phyloP scores from a whole-genome alignment of 2,797 vertebrate genomes.

The Otolemur crassicaudatus region DNA sequence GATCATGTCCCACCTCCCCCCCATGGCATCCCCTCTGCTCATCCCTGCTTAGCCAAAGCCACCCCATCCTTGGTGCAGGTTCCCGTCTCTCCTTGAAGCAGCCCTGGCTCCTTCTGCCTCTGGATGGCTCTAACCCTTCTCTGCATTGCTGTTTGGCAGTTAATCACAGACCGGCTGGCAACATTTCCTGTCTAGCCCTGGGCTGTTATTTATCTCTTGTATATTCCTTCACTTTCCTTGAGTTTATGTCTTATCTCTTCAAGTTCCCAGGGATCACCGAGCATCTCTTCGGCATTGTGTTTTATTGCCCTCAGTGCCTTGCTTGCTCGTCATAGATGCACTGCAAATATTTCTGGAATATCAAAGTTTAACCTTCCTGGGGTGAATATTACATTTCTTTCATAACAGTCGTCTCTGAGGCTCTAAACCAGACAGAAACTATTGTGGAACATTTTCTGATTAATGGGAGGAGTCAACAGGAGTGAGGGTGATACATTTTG shows the following conservation, averaged over 20 bases:
- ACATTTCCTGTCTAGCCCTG: not conserved
- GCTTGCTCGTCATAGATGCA: constrained; percentile 20
- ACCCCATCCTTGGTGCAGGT: not conserved
- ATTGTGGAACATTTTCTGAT: not conserved
- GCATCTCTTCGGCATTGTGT: not conserved
- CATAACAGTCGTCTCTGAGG: not conserved
- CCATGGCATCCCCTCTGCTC: not conserved
- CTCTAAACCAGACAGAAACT: not conserved
- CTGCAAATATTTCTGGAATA: constrained; percentile 35
- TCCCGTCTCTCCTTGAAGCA: not conserved
- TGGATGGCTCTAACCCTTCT: not conserved
- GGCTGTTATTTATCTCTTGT: constrained; percentile 29
- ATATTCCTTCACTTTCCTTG: not conserved
- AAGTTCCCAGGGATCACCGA: not conserved
- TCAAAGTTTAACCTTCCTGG: constrained; percentile 19
- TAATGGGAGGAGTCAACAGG: not conserved
- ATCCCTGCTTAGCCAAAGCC: not conserved
- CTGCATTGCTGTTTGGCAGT: not conserved
- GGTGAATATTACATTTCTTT: constrained; percentile 3
- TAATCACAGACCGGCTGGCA: not conserved
- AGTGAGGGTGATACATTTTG: not conserved
- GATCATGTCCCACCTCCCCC: not conserved
- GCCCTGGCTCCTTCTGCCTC: not conserved
- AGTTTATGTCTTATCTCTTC: constrained; percentile 38
- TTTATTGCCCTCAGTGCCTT: not conserved